Evolutionary conservation across 2,888 invertebrate species (phyloP).

Genomic region (Oscheius sp.): DNA sequence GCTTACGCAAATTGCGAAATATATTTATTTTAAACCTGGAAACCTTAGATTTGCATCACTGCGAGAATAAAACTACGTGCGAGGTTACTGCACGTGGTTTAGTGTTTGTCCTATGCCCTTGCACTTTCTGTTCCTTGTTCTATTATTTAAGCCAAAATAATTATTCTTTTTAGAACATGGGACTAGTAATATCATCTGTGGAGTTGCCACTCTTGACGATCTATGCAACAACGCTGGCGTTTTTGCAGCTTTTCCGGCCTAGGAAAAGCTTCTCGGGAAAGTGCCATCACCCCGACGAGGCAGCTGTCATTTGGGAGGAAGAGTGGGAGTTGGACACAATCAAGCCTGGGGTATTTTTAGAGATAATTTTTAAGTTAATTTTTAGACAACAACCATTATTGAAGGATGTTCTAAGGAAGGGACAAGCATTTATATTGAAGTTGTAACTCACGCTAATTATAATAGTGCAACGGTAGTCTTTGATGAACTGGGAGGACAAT

Average conservation of each 20-base stretch:
- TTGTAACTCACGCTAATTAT: conserved; percentile 1
- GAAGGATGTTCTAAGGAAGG: conserved; percentile 20
- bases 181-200: neutral
- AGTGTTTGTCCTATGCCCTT: neutral
- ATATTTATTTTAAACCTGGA: no score
- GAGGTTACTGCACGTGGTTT: neutral
- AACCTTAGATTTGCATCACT: no score
- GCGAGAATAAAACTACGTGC: neutral
- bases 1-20: no score
- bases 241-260: conserved; percentile 10
- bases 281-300: conserved; percentile 8
- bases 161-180: conserved; percentile 4
- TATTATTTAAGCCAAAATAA: neutral
- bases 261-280: conserved; percentile 17
- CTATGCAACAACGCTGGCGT: neutral
- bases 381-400: conserved; percentile 18
- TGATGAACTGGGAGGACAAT: conserved; percentile 20
- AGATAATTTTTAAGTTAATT: neutral
- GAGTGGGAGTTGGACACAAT: conserved; percentile 15
- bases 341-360: conserved; percentile 8
- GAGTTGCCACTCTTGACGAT: conserved; percentile 12
- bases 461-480: conserved; percentile 10
- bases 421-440: conserved; percentile 21
- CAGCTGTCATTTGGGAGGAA: conserved; percentile 14
- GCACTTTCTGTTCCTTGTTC: neutral